Conservation (phyloP, 2,888 invertebrate genomes). For the Acleris sparsana region DNA sequence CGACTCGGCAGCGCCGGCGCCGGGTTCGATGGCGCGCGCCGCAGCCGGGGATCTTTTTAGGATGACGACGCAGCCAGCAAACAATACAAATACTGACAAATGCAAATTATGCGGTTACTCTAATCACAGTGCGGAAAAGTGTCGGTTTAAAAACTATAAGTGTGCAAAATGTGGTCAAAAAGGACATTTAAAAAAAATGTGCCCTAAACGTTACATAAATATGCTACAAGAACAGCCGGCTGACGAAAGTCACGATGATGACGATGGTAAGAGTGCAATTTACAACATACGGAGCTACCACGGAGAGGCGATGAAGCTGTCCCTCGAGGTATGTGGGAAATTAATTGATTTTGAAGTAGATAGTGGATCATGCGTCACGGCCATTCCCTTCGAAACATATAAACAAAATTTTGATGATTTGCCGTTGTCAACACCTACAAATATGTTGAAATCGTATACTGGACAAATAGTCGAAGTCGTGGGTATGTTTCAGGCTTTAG, state of each 20-base stretch:
- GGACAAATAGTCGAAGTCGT: neutral
- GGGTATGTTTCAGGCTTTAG: slow-evolving; percentile 1
- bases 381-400: slow-evolving; percentile 14
- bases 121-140: slow-evolving; percentile 9
- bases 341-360: slow-evolving; percentile 16
- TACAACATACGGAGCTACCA: slow-evolving; percentile 15
- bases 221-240: neutral
- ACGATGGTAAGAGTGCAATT: slow-evolving; percentile 8
- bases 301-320: slow-evolving; percentile 18
- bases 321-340: slow-evolving; percentile 13
- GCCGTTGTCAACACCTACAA: neutral
- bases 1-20: slow-evolving; percentile 1
- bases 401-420: neutral
- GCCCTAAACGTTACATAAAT: neutral
- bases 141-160: slow-evolving; percentile 16
- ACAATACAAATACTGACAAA: neutral
- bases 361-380: slow-evolving; percentile 11
- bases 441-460: slow-evolving; percentile 9
- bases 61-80: neutral
- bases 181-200: slow-evolving; percentile 6
- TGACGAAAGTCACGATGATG: slow-evolving; percentile 16
- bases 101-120: slow-evolving; percentile 11
- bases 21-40: neutral
- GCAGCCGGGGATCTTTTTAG: neutral
- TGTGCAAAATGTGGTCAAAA: slow-evolving; percentile 10